These are phyloP conservation scores for Octomys mimax DNA, from an alignment of 2,797 vertebrate species.

Conservation along the genomic window DNA sequence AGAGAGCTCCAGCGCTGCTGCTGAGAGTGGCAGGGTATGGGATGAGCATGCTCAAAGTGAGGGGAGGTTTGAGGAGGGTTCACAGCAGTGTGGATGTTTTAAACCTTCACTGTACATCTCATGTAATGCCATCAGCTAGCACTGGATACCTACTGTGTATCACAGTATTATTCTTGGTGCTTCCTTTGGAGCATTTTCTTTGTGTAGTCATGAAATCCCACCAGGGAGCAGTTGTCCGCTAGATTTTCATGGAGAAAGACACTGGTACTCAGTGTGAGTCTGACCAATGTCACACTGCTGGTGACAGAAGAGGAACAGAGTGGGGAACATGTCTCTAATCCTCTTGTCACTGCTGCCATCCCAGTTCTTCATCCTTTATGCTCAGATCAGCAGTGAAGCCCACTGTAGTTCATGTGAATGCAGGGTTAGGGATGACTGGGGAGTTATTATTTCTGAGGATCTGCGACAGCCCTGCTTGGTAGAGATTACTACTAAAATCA, in stretches of 20 bases:
- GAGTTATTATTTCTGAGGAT: not conserved
- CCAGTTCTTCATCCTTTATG: not conserved
- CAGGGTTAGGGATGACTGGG: not conserved
- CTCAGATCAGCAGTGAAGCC: not conserved
- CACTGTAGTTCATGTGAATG: not conserved
- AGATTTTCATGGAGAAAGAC: not conserved
- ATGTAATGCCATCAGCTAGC: not conserved
- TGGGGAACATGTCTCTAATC: not conserved
- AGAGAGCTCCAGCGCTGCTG: not conserved
- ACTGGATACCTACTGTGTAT: not conserved
- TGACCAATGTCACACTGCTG: not conserved
- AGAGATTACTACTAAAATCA: not conserved
- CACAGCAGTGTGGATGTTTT: not conserved
- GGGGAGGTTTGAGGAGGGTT: not conserved
- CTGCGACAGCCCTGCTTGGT: not conserved
- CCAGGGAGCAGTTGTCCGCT: not conserved
- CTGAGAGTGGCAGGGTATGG: not conserved
- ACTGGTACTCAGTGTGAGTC: not conserved
- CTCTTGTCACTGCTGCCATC: not conserved
- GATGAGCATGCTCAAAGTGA: not conserved
- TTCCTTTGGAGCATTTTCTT: slow-evolving; percentile 11
- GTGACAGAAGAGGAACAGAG: not conserved
- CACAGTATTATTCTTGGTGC: not conserved
- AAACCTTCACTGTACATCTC: not conserved
- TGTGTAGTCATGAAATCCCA: not conserved